These are phyloP conservation scores for Clarias batrachus DNA, from an alignment of 2,113 vertebrate genomes.

Conservation along the genomic window DNA sequence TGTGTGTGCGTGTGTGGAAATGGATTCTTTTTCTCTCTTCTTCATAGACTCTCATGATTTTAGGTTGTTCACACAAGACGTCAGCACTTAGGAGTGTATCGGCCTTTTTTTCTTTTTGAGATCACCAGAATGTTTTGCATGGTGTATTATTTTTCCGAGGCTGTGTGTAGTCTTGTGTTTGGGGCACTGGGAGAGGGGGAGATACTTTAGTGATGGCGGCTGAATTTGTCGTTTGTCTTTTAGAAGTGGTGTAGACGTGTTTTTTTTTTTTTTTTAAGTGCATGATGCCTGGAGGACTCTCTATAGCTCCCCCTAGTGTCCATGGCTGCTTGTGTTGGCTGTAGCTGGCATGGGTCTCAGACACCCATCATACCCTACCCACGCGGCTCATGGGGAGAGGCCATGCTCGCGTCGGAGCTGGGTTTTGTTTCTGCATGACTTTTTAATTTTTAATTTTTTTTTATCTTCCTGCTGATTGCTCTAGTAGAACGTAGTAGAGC, in stretches of 20 bases:
- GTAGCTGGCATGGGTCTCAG: constrained; percentile 50
- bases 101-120: constrained; percentile 21
- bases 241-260: constrained; percentile 22
- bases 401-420: constrained; percentile 36
- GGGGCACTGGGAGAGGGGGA: constrained; percentile 29
- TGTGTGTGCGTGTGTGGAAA: constrained; percentile 31
- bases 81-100: constrained; percentile 19
- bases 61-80: constrained; percentile 21
- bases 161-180: constrained; percentile 34
- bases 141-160: constrained; percentile 38
- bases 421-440: constrained; percentile 36
- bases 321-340: constrained; percentile 51
- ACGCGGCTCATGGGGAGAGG: constrained; percentile 27
- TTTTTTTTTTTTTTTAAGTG: constrained; percentile 31
- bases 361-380: constrained; percentile 33
- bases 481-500: constrained; percentile 23
- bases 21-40: constrained; percentile 9
- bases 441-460: not conserved
- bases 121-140: constrained; percentile 45
- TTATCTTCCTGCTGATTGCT: constrained; percentile 14
- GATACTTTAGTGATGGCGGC: constrained; percentile 22
- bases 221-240: constrained; percentile 37
- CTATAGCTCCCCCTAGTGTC: constrained; percentile 43
- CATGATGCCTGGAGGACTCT: constrained; percentile 48
- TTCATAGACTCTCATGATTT: constrained; percentile 35